phyloP scores from a whole-genome alignment of 1,140 invertebrate genomes.

The Drosophila neocordata region DNA sequence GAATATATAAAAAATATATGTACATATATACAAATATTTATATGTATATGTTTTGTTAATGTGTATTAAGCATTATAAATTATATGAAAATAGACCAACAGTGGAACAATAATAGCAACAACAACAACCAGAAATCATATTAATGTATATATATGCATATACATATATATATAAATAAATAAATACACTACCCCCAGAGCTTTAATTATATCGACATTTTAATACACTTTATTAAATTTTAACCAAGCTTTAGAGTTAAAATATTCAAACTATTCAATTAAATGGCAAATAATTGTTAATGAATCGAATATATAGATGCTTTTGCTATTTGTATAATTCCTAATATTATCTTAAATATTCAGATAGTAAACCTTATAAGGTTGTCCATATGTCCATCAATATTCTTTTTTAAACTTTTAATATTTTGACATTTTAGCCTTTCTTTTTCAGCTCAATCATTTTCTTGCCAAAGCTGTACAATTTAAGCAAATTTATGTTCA shows the following conservation, averaged over 20 bases:
- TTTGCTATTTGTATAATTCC: too few relatives aligned
- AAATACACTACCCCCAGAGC: background rate
- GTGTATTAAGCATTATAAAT: constrained; percentile 65
- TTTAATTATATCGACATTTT: background rate
- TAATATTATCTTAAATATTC: too few relatives aligned
- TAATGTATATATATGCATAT: background rate
- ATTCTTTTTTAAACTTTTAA: background rate
- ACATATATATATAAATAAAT: background rate
- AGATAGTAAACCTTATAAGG: too few relatives aligned
- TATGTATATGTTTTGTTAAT: constrained; percentile 24
- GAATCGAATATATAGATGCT: too few relatives aligned
- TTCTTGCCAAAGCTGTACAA: too few relatives aligned
- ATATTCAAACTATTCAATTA: too few relatives aligned
- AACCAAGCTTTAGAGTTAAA: too few relatives aligned
- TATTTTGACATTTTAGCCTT: background rate
- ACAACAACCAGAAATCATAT: background rate
- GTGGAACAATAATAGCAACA: background rate
- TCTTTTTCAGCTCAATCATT: too few relatives aligned
- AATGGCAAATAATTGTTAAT: too few relatives aligned
- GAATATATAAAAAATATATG: constrained; percentile 35
- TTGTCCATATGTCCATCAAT: background rate
- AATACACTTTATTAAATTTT: background rate
- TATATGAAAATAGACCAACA: constrained; percentile 25
- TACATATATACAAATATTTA: background rate
- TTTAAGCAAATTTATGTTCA: background rate